A percentile compares a stretch with the other conserved stretches of the same genome.
Conservation (phyloP, 2,888 invertebrate genomes). For the Anodontia alba region DNA sequence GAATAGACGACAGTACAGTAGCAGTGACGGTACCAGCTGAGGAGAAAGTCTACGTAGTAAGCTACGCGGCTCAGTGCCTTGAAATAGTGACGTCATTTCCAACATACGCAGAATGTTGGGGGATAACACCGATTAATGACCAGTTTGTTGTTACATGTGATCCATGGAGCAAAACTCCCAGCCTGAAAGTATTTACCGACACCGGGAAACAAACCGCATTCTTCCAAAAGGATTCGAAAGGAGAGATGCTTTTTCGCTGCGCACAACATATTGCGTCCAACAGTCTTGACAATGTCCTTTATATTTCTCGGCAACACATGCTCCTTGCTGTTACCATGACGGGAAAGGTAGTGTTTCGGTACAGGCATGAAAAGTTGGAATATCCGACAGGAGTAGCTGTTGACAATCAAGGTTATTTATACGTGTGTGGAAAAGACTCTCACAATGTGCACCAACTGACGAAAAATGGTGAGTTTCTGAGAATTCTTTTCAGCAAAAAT, state of each 20-base stretch:
- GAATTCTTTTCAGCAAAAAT: slow-evolving; percentile 36
- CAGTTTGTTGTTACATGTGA: slow-evolving; percentile 54
- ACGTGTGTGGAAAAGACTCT: slow-evolving; percentile 59
- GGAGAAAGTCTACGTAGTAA: slow-evolving; percentile 39
- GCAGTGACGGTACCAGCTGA: slow-evolving; percentile 55
- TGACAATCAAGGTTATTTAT: slow-evolving; percentile 54
- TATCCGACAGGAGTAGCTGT: slow-evolving; percentile 45
- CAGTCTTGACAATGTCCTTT: slow-evolving; percentile 29
- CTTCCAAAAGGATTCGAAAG: slow-evolving; percentile 47
- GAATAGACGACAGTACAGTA: slow-evolving; percentile 42
- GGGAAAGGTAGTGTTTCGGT: slow-evolving; percentile 43
- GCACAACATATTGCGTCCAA: slow-evolving; percentile 55
- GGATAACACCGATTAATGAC: slow-evolving; percentile 39
- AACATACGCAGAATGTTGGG: slow-evolving; percentile 58
- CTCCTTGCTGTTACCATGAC: slow-evolving; percentile 40
- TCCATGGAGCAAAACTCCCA: slow-evolving; percentile 53
- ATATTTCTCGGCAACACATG: slow-evolving; percentile 33
- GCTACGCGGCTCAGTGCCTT: slow-evolving; percentile 37
- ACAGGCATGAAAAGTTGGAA: slow-evolving; percentile 40
- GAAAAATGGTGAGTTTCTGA: slow-evolving; percentile 39
- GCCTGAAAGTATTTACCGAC: slow-evolving; percentile 42
- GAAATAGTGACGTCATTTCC: slow-evolving; percentile 36
- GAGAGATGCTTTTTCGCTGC: slow-evolving; percentile 40
- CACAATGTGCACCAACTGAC: slow-evolving; percentile 54
- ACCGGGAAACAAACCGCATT: slow-evolving; percentile 43